Evolutionary conservation across 2,888 invertebrate genomes (phyloP), one percentile per base, ranked within the genome.

Genomic region (Cylloceria caligata): DNA sequence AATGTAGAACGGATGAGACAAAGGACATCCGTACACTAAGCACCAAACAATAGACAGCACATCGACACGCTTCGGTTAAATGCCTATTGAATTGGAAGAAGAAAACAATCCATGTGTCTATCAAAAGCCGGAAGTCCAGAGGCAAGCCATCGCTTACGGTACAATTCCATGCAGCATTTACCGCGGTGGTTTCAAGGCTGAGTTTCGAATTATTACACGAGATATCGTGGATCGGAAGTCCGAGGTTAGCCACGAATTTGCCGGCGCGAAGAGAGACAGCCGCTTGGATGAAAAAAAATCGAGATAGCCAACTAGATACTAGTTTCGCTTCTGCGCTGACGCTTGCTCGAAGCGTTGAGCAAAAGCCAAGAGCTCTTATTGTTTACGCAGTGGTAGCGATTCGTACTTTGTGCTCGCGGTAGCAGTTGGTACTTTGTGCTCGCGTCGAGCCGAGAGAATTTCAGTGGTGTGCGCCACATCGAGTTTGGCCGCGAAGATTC

Each of bases 271-370:
- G 5, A 45, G 30, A 4, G 16, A 5, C 3, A 16, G 5, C 5
- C 45, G 45, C 45, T 16, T 13, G 45, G 11, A 24, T 3, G 19
- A n/a, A 42, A 11, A 39, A 52, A 52, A 9, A 39, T n/a, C 9
- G 21, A 68, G 16, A 39, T 2, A 55, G 4, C n/a, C 16, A n/a
- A 0, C 49, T 27, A 47, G 34, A 49, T 49, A 68, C 24, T 13
- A 71, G 24, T 24, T 71, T 24, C 30, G 52, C 65, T 65, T 65
- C 64, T 78, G 47, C 60, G 68, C 74, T 52, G 42, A 68, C 16
- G 52, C 42, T 45, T 71, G 11, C 57, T 55, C 68, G 71, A 64
- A 30, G 30, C 72, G 79, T 69, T 78, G 69, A 76, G 76, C 81
- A 76, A 30, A 57, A 57, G 16, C 57, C 27, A 21, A 52, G 39